Evolutionary conservation across 2,113 vertebrate species (phyloP).

Genomic region (Phodopus roborovskii): DNA sequence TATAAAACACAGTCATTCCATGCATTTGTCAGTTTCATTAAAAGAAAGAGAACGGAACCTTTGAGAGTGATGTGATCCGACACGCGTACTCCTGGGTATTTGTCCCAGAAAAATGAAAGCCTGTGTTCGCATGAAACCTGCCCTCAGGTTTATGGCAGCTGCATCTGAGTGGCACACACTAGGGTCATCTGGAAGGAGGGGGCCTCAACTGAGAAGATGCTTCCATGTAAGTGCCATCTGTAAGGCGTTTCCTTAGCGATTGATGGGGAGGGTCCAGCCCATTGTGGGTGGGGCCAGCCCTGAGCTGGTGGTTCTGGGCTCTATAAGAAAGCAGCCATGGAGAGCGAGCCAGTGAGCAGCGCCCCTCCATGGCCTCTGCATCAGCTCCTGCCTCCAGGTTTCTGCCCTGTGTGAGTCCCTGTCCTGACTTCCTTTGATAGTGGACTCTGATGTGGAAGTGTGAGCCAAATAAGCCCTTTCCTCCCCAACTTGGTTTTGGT

Average conservation of each 20-base stretch:
- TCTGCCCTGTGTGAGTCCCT: background rate
- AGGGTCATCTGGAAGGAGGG: background rate
- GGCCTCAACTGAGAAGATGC: background rate
- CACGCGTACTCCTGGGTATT: background rate
- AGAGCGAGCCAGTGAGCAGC: background rate
- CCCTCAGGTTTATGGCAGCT: conserved; percentile 15
- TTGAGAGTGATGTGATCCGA: background rate
- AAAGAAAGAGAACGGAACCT: background rate
- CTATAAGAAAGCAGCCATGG: background rate
- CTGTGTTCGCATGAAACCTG: conserved; percentile 13
- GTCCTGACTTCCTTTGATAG: background rate
- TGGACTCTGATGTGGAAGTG: background rate
- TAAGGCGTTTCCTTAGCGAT: background rate
- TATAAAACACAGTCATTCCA: background rate
- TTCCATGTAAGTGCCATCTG: background rate
- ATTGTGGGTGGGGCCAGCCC: background rate
- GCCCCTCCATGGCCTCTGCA: background rate
- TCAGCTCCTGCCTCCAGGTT: background rate
- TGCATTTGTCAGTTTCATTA: conserved; percentile 14
- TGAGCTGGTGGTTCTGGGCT: background rate
- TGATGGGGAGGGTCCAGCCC: background rate
- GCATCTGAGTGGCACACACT: background rate
- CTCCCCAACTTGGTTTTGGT: background rate
- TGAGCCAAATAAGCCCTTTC: background rate
- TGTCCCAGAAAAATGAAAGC: conserved; percentile 49